phyloP scores from a whole-genome alignment of 2,888 invertebrate genomes.

The Boloria euphrosyne region DNA sequence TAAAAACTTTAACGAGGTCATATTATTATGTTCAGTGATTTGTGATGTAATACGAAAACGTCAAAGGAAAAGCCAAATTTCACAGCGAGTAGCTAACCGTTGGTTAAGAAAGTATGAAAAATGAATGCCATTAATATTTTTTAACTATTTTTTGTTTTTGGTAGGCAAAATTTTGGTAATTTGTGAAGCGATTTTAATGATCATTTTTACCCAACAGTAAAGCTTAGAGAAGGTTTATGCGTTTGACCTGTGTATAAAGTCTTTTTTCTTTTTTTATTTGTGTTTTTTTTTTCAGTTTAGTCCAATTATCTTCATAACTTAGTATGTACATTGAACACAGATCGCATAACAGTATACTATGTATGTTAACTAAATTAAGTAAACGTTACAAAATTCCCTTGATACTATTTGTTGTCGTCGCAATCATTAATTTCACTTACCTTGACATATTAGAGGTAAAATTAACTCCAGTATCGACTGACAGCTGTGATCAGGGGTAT shows the following conservation, averaged over 20 bases:
- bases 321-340: too few species aligned
- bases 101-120: slow-evolving; percentile 10
- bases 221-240: too few species aligned
- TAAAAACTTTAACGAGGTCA: slow-evolving; percentile 1
- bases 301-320: too few species aligned
- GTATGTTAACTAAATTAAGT: too few species aligned
- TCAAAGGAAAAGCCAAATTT: slow-evolving; percentile 24
- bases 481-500: slow-evolving; percentile 63
- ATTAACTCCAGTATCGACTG: slow-evolving; percentile 55
- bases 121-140: not conserved
- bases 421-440: slow-evolving; percentile 14
- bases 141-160: not conserved
- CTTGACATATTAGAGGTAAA: slow-evolving; percentile 42
- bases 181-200: too few species aligned
- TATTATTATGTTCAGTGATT: slow-evolving; percentile 20
- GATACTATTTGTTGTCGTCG: slow-evolving; percentile 2
- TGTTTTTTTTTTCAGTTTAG: too few species aligned
- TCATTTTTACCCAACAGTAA: too few species aligned
- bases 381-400: not conserved
- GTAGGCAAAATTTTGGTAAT: too few species aligned
- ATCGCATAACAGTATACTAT: too few species aligned
- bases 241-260: too few species aligned
- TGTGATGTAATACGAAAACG: slow-evolving; percentile 18
- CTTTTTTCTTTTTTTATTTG: too few species aligned
- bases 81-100: slow-evolving; percentile 18